phyloP scores from a whole-genome alignment of 2,113 vertebrate genomes.

The Cisticola juncidis region DNA sequence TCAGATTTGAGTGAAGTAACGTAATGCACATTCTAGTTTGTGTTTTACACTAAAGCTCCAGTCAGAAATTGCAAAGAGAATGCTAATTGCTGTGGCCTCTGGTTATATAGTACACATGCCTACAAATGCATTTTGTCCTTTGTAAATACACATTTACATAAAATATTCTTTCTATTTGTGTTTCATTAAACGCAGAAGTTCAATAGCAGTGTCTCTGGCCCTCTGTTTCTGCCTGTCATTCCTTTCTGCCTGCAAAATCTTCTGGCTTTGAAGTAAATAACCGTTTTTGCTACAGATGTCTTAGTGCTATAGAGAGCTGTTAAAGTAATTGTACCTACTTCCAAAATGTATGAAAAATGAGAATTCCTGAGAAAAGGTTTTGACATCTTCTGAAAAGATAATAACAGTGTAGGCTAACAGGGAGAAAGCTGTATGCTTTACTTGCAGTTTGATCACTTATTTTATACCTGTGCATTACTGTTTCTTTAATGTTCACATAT shows the following conservation, averaged over 20 bases:
- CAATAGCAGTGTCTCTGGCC: slow-evolving; percentile 24
- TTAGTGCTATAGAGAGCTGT: slow-evolving; percentile 45
- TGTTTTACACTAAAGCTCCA: neutral
- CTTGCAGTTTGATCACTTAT: slow-evolving; percentile 56
- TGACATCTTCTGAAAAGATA: slow-evolving; percentile 64
- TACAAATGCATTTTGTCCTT: slow-evolving; percentile 44
- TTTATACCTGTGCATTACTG: slow-evolving; percentile 68
- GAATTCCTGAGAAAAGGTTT: slow-evolving; percentile 57
- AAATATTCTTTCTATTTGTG: slow-evolving; percentile 31
- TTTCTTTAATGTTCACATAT: slow-evolving; percentile 66
- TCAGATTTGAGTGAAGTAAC: neutral
- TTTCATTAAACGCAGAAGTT: slow-evolving; percentile 53
- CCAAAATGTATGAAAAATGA: slow-evolving; percentile 67
- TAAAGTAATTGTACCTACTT: slow-evolving; percentile 65
- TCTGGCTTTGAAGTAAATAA: slow-evolving; percentile 66
- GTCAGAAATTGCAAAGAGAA: neutral
- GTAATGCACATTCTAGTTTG: neutral
- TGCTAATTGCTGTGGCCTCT: neutral
- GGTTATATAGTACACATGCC: neutral
- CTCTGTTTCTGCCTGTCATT: neutral
- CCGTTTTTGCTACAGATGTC: slow-evolving; percentile 48
- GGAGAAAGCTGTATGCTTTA: slow-evolving; percentile 43
- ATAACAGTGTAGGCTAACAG: slow-evolving; percentile 58
- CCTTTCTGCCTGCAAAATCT: slow-evolving; percentile 37
- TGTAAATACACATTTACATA: slow-evolving; percentile 30